Evolutionary conservation across 2,888 invertebrate species (phyloP), one percentile per base, ranked within the genome.

Genomic region (Troides aeacus): DNA sequence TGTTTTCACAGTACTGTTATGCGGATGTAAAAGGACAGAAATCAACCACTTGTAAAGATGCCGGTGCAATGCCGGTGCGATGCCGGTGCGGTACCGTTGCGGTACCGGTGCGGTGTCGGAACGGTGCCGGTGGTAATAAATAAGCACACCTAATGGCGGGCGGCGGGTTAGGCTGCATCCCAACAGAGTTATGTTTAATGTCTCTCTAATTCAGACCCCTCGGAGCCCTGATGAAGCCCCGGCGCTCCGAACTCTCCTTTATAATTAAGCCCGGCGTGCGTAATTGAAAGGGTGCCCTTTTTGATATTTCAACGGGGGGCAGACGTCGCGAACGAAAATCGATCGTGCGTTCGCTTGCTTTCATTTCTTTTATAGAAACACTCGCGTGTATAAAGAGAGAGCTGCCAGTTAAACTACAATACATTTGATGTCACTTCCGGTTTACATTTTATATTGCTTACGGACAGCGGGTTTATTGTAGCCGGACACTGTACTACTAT

Each of bases 251-350:
- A 66, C 66, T 62, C 66, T 63, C 66, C 63, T 59, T 63, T 66
- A 70, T 85, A 85, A 86, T 86, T 86, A 86, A 83, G 81, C 80
- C 58, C 62, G 77, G 39, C 66, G 53, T 39, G 39, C 78, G 82
- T 85, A 84, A 86, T 85, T 85, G 85, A 83, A 85, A 83, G 83
- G 83, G 80, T 76, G 30, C 81, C 76, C 77, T 77, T 79, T 79
- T 77, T 80, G 83, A 84, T 85, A 84, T 86, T 84, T 80, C 81
- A 82, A 83, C 81, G 82, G 57, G 8, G 8, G 24, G 69, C 24
- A 46, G 24, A 50, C 58, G 50, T 36, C 18, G 62, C 36, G 39
- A 23, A 17, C 30, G n/a, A 62, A 57, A n/a, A 42, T 53, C 18
- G 24, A 42, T 15, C 56, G 39, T 42, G 42, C 18, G 39, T 57